Percentiles rank a stretch among this genome's conserved stretches.
phyloP scores from a whole-genome alignment of 2,888 invertebrate genomes.

The Chloroclysta siterata region DNA sequence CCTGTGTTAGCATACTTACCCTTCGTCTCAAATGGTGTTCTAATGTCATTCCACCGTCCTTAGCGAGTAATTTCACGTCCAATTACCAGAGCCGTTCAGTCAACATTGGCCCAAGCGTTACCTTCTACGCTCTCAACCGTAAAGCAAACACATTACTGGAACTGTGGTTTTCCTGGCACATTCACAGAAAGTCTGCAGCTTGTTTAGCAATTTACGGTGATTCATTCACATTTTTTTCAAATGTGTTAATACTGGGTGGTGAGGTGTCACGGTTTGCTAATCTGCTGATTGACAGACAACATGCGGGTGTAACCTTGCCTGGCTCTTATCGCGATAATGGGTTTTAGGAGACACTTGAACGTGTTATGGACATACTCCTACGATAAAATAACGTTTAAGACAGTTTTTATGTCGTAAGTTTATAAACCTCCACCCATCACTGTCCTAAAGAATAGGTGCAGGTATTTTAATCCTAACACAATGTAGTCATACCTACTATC shows the following conservation, averaged over 20 bases:
- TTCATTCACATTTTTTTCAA: slow-evolving; percentile 24
- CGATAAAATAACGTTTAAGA: slow-evolving; percentile 4
- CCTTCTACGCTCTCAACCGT: slow-evolving; percentile 33
- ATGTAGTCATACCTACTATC: too few relatives aligned
- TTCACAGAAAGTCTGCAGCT: slow-evolving; percentile 26
- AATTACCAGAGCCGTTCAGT: slow-evolving; percentile 35
- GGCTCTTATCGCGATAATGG: slow-evolving; percentile 26
- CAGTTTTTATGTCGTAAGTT: not conserved
- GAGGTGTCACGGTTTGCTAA: slow-evolving; percentile 7
- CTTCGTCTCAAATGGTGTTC: slow-evolving; percentile 6
- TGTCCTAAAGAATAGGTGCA: too few relatives aligned
- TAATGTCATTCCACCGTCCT: slow-evolving; percentile 14
- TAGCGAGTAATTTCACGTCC: slow-evolving; percentile 20
- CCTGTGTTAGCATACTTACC: not conserved
- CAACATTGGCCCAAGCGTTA: slow-evolving; percentile 39
- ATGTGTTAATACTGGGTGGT: slow-evolving; percentile 6
- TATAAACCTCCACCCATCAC: not conserved
- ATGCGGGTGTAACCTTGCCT: slow-evolving; percentile 28
- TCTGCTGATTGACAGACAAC: slow-evolving; percentile 12
- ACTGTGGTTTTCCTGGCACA: slow-evolving; percentile 37
- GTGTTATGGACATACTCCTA: slow-evolving; percentile 11
- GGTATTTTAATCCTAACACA: too few relatives aligned
- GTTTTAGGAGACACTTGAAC: slow-evolving; percentile 18
- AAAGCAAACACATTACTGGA: slow-evolving; percentile 33
- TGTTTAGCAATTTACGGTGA: slow-evolving; percentile 28